A percentile compares a stretch with the other conserved stretches of the same genome.
Conservation (phyloP, 1,140 invertebrate genomes). For the Procambarus clarkii region DNA sequence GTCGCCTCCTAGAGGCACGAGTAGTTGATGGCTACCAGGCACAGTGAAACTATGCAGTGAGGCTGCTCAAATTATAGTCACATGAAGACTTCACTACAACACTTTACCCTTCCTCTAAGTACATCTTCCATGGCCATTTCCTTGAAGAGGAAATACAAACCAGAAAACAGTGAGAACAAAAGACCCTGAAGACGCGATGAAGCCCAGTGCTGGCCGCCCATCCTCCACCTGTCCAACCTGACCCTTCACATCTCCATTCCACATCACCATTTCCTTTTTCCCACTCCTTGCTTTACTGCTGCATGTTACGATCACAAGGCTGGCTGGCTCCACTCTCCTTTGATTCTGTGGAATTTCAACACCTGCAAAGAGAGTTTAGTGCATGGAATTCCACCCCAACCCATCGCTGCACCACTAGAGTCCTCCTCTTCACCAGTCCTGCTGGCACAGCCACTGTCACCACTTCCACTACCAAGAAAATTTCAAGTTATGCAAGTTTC, state of each 20-base stretch:
- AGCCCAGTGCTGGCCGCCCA: conserved; percentile 30
- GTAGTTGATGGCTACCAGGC: conserved; percentile 66
- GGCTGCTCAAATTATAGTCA: conserved; percentile 46
- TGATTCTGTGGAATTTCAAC: background rate
- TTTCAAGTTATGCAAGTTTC: conserved; percentile 32
- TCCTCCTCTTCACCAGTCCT: conserved; percentile 47
- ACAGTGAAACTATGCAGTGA: conserved; percentile 47
- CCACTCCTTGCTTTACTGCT: background rate
- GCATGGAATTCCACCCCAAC: conserved; percentile 51
- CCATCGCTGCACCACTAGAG: conserved; percentile 48
- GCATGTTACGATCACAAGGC: background rate
- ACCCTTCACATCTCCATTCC: conserved; percentile 43
- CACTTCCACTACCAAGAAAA: conserved; percentile 52
- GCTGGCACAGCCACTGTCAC: conserved; percentile 47
- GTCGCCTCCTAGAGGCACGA: conserved; percentile 7
- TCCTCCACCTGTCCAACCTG: conserved; percentile 62
- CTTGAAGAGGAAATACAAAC: conserved; percentile 52
- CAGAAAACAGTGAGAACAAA: conserved; percentile 36
- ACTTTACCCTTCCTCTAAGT: conserved; percentile 20
- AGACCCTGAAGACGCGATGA: conserved; percentile 27
- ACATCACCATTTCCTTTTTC: conserved; percentile 26
- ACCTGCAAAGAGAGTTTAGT: conserved; percentile 68
- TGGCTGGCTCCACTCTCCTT: background rate
- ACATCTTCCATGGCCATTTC: conserved; percentile 27
- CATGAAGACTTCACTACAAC: conserved; percentile 39